These are phyloP conservation scores for Spermophilus dauricus DNA, from an alignment of 2,113 vertebrate species.

Conservation along the genomic window DNA sequence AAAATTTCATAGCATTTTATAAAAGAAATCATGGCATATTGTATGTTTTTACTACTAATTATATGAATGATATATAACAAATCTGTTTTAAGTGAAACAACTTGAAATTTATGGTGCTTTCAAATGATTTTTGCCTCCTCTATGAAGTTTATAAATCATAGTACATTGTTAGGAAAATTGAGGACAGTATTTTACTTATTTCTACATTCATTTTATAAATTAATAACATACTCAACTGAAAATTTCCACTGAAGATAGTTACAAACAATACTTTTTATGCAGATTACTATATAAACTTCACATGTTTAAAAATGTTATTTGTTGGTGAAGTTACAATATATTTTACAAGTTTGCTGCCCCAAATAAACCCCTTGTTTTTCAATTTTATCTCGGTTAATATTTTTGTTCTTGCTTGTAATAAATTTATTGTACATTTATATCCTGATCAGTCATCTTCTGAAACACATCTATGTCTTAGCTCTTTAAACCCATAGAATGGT, in stretches of 20 bases:
- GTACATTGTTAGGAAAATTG: conserved; percentile 30
- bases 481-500: not conserved
- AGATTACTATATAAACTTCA: conserved; percentile 10
- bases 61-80: not conserved
- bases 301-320: not conserved
- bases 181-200: not conserved
- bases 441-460: not conserved
- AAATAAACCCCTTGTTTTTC: conserved; percentile 23
- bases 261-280: conserved; percentile 4
- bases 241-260: conserved; percentile 35
- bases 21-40: not conserved
- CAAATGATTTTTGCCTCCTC: not conserved
- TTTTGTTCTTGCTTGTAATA: conserved; percentile 29
- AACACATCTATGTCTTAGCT: not conserved
- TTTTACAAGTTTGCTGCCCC: conserved; percentile 43
- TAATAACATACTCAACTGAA: not conserved
- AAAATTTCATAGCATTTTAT: conserved; percentile 38
- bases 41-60: not conserved
- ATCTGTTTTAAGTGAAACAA: conserved; percentile 20
- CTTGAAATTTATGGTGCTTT: conserved; percentile 26
- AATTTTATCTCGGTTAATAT: conserved; percentile 13
- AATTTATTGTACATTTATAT: not conserved
- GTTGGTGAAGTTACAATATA: not conserved
- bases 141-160: not conserved
- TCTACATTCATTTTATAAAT: conserved; percentile 17